Percentiles rank a stretch among this genome's conserved stretches.
phyloP scores from a whole-genome alignment of 2,888 invertebrate species.

The Parnassius apollo region DNA sequence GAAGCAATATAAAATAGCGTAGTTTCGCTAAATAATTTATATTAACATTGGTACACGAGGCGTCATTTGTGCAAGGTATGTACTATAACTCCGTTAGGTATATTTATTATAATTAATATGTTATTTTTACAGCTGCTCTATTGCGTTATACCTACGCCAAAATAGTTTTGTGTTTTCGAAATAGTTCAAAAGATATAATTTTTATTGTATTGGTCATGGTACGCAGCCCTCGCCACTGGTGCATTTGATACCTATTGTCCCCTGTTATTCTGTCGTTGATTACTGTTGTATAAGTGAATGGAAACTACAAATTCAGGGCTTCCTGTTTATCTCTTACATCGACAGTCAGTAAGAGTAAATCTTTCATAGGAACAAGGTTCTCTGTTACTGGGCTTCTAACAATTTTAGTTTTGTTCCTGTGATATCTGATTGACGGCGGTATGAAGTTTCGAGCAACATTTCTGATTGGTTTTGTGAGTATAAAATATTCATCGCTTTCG shows the following conservation, averaged over 20 bases:
- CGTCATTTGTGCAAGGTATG: too few relatives aligned
- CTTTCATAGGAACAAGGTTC: slow-evolving; percentile 42
- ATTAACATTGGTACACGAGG: too few relatives aligned
- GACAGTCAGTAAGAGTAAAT: slow-evolving; percentile 47
- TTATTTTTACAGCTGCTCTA: too few relatives aligned
- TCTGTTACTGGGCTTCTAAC: not conserved
- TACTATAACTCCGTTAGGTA: too few relatives aligned
- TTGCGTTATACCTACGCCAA: too few relatives aligned
- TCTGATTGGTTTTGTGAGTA: slow-evolving; percentile 21
- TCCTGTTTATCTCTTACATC: slow-evolving; percentile 57
- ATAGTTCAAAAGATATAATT: too few relatives aligned
- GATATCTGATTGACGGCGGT: slow-evolving; percentile 13
- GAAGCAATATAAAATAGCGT: too few relatives aligned
- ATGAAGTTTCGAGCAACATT: slow-evolving; percentile 54
- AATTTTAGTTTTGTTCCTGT: not conserved
- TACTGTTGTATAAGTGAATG: slow-evolving; percentile 53
- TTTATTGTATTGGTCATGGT: slow-evolving; percentile 5
- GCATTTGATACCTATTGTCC: slow-evolving; percentile 43
- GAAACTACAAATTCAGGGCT: slow-evolving; percentile 51
- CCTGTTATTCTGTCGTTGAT: slow-evolving; percentile 35
- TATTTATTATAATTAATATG: too few relatives aligned
- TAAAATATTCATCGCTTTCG: not conserved
- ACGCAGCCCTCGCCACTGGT: slow-evolving; percentile 19
- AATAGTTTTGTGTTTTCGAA: too few relatives aligned
- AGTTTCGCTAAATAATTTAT: too few relatives aligned